A percentile compares a stretch with the other conserved stretches of the same genome.
Conservation (phyloP, 2,113 vertebrate species). For the Nanorana parkeri region DNA sequence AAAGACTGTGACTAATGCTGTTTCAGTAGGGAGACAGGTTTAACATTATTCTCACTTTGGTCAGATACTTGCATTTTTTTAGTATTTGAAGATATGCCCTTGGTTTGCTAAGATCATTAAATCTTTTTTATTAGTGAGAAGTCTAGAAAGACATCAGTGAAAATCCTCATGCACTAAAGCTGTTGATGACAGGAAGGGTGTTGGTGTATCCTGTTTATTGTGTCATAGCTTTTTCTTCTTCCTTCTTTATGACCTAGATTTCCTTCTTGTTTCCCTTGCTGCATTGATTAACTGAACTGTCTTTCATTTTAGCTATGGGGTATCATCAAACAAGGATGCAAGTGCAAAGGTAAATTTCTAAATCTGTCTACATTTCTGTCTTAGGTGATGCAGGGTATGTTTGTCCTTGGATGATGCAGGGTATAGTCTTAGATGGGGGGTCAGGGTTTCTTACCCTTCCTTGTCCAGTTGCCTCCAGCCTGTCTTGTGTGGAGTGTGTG, state of each 20-base stretch:
- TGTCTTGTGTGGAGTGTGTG: no score
- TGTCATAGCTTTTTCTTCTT: slow-evolving; percentile 66
- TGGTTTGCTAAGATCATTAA: background rate
- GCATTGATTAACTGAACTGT: slow-evolving; percentile 65
- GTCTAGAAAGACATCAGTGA: slow-evolving; percentile 10
- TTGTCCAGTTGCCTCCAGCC: no score
- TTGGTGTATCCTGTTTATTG: slow-evolving; percentile 83
- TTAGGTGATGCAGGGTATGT: no score
- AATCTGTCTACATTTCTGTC: background rate
- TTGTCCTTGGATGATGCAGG: no score
- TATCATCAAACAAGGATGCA: slow-evolving; percentile 98
- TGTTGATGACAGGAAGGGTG: slow-evolving; percentile 80
- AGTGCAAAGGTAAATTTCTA: slow-evolving; percentile 91
- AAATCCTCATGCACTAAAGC: slow-evolving; percentile 44
- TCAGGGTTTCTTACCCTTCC: no score
- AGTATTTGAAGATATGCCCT: background rate
- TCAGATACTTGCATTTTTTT: background rate
- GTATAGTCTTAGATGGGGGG: no score
- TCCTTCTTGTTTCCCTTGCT: slow-evolving; percentile 68
- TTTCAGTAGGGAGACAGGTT: background rate
- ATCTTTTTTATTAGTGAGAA: background rate
- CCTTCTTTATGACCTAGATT: slow-evolving; percentile 68
- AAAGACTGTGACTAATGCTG: background rate
- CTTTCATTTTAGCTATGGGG: slow-evolving; percentile 93
- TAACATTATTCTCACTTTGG: background rate